Evolutionary conservation across 1,140 invertebrate species (phyloP).

Genomic region (Heliconius hewitsoni): DNA sequence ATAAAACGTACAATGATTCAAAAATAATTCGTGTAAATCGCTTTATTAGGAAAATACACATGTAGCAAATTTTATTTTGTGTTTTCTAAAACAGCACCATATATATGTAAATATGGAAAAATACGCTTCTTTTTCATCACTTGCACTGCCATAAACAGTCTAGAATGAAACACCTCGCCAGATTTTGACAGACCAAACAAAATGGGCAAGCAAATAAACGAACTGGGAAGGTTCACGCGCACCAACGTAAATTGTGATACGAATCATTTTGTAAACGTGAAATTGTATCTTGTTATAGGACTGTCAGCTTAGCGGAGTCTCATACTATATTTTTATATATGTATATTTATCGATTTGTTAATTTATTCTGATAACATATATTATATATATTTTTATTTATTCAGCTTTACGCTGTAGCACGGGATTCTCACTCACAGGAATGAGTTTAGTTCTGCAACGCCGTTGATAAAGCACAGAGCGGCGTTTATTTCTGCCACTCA

Average conservation of each 20-base stretch:
- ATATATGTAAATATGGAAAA: background rate
- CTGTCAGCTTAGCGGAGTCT: background rate
- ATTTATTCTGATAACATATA: background rate
- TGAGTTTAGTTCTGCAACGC: no score
- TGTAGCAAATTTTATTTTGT: no score
- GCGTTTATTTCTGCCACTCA: no score
- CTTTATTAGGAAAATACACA: no score
- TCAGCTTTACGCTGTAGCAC: no score
- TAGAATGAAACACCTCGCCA: slow-evolving; percentile 1
- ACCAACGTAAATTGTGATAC: background rate
- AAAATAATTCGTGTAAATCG: no score
- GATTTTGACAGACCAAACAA: slow-evolving; percentile 7
- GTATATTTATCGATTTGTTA: background rate
- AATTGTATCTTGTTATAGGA: background rate
- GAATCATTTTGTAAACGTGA: slow-evolving; percentile 6
- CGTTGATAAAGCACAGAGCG: no score
- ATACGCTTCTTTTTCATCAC: background rate
- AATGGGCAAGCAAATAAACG: background rate
- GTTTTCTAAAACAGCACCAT: no score
- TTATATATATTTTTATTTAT: no score
- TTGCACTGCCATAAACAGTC: background rate
- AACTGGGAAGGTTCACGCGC: background rate
- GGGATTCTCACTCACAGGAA: no score
- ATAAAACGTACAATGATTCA: no score
- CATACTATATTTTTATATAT: background rate